Evolutionary conservation across 2,797 vertebrate species (phyloP).

Genomic region (Cirrhinus molitorella): DNA sequence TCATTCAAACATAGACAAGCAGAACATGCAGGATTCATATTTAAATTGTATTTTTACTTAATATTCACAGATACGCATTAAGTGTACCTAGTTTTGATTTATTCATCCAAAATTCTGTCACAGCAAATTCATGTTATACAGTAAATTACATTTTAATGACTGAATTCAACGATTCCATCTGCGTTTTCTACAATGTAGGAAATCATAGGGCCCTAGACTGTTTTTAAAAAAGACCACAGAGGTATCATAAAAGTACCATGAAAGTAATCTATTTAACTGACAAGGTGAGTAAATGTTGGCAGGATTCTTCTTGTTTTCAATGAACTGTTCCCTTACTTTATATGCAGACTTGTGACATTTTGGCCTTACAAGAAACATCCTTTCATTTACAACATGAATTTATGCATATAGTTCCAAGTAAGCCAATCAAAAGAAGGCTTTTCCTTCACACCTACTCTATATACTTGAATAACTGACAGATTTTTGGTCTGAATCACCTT

Average conservation of each 20-base stretch:
- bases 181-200: too few species aligned
- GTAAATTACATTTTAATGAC: too few species aligned
- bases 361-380: not conserved
- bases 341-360: slow-evolving; percentile 11
- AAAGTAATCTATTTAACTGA: not conserved
- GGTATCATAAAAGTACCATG: not conserved
- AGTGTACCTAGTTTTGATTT: too few species aligned
- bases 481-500: slow-evolving; percentile 11
- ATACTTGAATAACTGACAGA: slow-evolving; percentile 22
- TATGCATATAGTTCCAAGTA: slow-evolving; percentile 11
- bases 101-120: too few species aligned
- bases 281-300: not conserved
- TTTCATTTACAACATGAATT: slow-evolving; percentile 27
- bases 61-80: too few species aligned
- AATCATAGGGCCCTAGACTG: too few species aligned
- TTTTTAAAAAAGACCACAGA: not conserved
- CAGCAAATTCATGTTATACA: too few species aligned
- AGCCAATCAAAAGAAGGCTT: not conserved
- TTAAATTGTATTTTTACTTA: too few species aligned
- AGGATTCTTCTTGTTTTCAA: slow-evolving; percentile 12
- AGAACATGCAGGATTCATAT: too few species aligned
- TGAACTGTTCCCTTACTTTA: not conserved
- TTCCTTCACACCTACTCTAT: not conserved
- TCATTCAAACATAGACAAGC: too few species aligned
- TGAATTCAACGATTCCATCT: too few species aligned